Conservation (phyloP, 2,797 vertebrate genomes). For the Glyptemys insculpta region DNA sequence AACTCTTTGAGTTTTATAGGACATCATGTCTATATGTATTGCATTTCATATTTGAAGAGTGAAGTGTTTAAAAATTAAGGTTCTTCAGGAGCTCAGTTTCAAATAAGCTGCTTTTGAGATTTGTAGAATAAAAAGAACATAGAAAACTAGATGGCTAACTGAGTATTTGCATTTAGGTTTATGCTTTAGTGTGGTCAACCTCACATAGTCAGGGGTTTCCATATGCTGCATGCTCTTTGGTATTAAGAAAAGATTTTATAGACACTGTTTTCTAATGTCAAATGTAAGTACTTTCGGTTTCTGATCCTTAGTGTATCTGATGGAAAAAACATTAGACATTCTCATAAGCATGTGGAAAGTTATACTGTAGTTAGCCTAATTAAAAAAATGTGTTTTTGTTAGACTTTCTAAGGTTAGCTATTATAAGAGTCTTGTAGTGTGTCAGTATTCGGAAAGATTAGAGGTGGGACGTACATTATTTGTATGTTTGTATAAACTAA, state of each 20-base stretch:
- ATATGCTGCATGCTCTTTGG: neutral
- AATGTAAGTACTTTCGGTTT: neutral
- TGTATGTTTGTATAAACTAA: neutral
- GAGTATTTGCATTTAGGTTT: constrained; percentile 17
- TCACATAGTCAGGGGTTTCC: neutral
- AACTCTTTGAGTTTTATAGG: neutral
- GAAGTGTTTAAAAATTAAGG: neutral
- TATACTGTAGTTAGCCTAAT: neutral
- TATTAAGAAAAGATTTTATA: neutral
- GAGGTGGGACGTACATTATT: neutral
- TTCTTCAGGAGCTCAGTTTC: neutral
- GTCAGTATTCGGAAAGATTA: neutral
- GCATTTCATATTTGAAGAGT: neutral
- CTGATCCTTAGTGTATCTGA: neutral
- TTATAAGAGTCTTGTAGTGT: neutral
- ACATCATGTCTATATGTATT: neutral
- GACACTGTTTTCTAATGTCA: neutral
- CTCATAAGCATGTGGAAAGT: neutral
- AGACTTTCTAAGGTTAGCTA: neutral
- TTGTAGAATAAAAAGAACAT: neutral
- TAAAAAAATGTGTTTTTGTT: neutral
- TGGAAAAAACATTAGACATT: neutral
- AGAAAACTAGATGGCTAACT: neutral
- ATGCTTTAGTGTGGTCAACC: neutral
- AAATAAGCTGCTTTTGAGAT: neutral